phyloP scores from a whole-genome alignment of 2,113 vertebrate genomes.

The Butorides virescens region DNA sequence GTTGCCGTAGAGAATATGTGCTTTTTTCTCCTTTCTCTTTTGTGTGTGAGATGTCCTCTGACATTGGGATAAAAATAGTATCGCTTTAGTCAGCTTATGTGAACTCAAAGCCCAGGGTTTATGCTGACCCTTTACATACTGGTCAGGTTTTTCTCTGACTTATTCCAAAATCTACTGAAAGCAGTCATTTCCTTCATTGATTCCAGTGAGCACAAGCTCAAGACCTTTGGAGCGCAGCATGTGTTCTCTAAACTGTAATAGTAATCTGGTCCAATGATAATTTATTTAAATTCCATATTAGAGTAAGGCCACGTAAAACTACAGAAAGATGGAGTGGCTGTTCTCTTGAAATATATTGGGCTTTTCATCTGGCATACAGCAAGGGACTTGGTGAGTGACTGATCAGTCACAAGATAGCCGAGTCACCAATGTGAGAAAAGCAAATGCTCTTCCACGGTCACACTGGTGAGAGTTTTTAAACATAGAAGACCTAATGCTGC shows the following conservation, averaged over 20 bases:
- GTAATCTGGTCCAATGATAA: neutral
- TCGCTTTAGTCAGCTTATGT: conserved; percentile 1
- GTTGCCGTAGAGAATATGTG: neutral
- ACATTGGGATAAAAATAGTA: conserved; percentile 34
- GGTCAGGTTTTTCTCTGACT: neutral
- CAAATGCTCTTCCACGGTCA: neutral
- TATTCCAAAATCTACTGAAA: neutral
- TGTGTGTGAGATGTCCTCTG: neutral
- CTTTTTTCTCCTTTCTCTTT: neutral
- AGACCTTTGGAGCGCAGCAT: neutral
- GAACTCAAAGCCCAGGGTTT: neutral
- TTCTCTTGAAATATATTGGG: neutral
- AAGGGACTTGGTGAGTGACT: neutral
- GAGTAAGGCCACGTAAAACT: neutral
- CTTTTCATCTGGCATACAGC: neutral
- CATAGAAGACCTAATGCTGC: neutral
- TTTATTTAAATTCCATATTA: neutral
- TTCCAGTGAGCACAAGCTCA: neutral
- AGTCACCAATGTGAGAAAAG: neutral
- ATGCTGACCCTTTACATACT: neutral
- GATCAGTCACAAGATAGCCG: neutral
- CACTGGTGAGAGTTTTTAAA: neutral
- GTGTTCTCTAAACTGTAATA: neutral
- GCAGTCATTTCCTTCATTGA: neutral
- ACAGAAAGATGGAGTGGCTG: neutral